A percentile compares a stretch with the other conserved stretches of the same genome.
Evolutionary conservation across 2,797 vertebrate species (phyloP).

Genomic region (Nasua narica): DNA sequence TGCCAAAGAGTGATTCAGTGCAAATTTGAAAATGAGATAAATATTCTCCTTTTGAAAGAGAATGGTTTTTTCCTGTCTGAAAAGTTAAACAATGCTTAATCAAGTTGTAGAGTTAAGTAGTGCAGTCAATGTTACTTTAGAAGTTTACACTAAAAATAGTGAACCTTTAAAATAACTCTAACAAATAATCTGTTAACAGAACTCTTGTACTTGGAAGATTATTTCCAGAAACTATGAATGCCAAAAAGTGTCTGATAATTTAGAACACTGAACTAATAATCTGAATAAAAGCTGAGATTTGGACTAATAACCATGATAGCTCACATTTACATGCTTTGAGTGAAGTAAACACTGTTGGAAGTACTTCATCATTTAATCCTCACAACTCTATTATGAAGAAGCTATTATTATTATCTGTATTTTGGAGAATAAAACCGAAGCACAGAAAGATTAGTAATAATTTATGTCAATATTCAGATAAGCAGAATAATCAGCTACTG

Average conservation of each 20-base stretch:
- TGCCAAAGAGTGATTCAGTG: conserved; percentile 81
- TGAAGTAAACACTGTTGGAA: not conserved
- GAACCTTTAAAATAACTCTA: conserved; percentile 47
- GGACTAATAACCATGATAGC: not conserved
- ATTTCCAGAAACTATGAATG: conserved; percentile 29
- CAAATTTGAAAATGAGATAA: conserved; percentile 79
- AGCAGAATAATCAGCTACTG: not conserved
- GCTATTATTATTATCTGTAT: not conserved
- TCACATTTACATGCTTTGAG: not conserved
- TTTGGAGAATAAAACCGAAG: conserved; percentile 10
- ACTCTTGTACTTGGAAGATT: not conserved
- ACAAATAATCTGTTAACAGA: conserved; percentile 47
- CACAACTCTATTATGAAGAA: not conserved
- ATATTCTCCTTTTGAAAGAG: conserved; percentile 77
- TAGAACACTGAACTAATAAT: conserved; percentile 19
- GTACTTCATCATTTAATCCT: not conserved
- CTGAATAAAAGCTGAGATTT: not conserved
- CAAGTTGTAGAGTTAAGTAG: conserved; percentile 63
- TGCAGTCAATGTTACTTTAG: conserved; percentile 42
- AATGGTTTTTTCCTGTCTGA: conserved; percentile 66
- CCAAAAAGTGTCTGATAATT: conserved; percentile 42
- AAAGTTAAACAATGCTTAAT: conserved; percentile 75
- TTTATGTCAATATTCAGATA: not conserved
- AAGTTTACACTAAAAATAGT: conserved; percentile 57
- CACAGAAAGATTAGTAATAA: conserved; percentile 23